phyloP scores from a whole-genome alignment of 2,113 vertebrate genomes.

The Dromiciops gliroides region DNA sequence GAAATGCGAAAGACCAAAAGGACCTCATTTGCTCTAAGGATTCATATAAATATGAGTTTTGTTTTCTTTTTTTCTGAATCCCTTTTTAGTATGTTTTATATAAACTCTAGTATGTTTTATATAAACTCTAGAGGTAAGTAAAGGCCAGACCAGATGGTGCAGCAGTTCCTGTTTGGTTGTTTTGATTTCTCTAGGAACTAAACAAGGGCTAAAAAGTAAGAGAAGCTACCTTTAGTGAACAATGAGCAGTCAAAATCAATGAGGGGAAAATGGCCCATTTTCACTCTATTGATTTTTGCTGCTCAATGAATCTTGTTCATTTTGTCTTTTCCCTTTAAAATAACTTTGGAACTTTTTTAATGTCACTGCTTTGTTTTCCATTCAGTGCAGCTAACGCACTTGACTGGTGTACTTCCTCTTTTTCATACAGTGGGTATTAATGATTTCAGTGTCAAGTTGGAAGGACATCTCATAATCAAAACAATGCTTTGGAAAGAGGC shows the following conservation, averaged over 20 bases:
- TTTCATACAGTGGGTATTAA: not conserved
- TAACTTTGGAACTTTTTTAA: conserved; percentile 50
- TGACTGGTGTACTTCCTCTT: conserved; percentile 10
- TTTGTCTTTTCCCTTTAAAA: conserved; percentile 15
- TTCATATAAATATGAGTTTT: not conserved
- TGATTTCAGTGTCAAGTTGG: not conserved
- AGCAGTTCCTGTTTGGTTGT: not conserved
- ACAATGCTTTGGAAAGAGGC: not conserved
- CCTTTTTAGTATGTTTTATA: not conserved
- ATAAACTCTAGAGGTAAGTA: not conserved
- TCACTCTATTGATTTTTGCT: conserved; percentile 71
- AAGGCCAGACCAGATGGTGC: not conserved
- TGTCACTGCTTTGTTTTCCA: conserved; percentile 22
- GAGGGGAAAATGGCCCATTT: conserved; percentile 65
- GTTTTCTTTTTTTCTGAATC: not conserved
- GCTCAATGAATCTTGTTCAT: conserved; percentile 67
- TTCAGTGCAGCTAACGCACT: not conserved
- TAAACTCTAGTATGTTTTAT: not conserved
- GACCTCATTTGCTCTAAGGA: not conserved
- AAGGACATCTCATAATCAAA: not conserved
- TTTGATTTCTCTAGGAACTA: not conserved
- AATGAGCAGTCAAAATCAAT: conserved; percentile 61
- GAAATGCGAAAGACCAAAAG: not conserved
- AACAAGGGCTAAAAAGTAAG: not conserved
- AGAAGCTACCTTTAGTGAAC: conserved; percentile 38